A percentile compares a stretch with the other conserved stretches of the same genome.
Evolutionary conservation across 2,113 vertebrate genomes (phyloP).

Genomic region (Sakesphorus luctuosus): DNA sequence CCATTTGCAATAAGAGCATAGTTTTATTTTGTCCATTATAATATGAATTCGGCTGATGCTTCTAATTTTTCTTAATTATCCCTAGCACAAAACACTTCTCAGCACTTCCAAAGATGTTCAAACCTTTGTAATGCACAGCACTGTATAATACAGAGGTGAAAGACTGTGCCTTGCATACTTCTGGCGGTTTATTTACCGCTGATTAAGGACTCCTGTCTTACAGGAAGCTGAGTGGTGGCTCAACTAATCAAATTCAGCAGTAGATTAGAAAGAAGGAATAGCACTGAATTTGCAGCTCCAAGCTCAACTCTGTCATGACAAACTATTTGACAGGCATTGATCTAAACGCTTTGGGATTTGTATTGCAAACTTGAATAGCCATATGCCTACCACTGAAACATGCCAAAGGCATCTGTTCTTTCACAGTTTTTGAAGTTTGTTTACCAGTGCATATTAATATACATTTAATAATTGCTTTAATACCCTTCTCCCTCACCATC

Average conservation of each 20-base stretch:
- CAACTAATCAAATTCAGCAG: not conserved
- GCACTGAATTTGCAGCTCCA: not conserved
- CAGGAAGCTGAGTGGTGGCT: not conserved
- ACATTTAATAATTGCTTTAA: not conserved
- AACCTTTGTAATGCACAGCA: not conserved
- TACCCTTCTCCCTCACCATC: not conserved
- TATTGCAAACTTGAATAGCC: not conserved
- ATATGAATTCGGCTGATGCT: not conserved
- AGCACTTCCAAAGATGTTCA: not conserved
- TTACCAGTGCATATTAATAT: not conserved
- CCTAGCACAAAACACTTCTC: not conserved
- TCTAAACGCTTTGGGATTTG: slow-evolving; percentile 16
- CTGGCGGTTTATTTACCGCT: not conserved
- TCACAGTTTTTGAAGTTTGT: slow-evolving; percentile 5
- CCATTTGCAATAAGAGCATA: not conserved
- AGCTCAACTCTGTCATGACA: not conserved
- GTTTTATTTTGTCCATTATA: not conserved
- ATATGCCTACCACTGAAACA: not conserved
- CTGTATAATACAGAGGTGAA: not conserved
- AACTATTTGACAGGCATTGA: slow-evolving; percentile 10
- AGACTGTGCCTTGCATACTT: not conserved
- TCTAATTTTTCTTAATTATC: not conserved
- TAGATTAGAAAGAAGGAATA: not conserved
- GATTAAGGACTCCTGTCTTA: not conserved
- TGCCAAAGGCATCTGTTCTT: slow-evolving; percentile 22